Evolutionary conservation across 2,888 invertebrate genomes (phyloP).

Genomic region (Plagiodera versicolora): DNA sequence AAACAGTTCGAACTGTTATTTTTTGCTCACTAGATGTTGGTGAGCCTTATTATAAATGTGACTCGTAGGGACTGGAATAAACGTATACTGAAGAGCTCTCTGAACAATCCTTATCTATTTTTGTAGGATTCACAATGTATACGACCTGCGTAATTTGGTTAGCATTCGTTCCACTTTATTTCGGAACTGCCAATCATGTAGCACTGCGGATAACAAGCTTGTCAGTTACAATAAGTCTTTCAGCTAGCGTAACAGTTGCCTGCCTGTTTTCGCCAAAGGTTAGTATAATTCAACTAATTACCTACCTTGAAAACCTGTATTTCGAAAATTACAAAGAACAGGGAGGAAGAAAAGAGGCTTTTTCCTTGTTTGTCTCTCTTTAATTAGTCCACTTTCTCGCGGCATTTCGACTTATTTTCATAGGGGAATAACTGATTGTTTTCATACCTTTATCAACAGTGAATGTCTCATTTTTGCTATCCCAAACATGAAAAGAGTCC

Average conservation of each 20-base stretch:
- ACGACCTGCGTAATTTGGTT: conserved; percentile 98
- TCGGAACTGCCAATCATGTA: conserved; percentile 92
- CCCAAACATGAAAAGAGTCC: too few species aligned
- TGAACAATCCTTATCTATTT: background rate
- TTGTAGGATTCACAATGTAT: conserved; percentile 94
- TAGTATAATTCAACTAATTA: conserved; percentile 41
- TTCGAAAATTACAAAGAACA: background rate
- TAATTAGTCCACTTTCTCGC: too few species aligned
- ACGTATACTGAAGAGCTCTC: too few species aligned
- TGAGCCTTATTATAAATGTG: too few species aligned
- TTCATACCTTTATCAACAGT: too few species aligned
- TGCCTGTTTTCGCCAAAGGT: conserved; percentile 95
- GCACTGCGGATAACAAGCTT: conserved; percentile 91
- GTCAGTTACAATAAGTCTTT: conserved; percentile 93
- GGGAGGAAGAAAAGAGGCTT: background rate
- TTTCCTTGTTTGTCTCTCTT: too few species aligned
- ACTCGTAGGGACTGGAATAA: too few species aligned
- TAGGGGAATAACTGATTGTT: too few species aligned
- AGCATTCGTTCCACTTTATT: conserved; percentile 96
- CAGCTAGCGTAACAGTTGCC: conserved; percentile 89
- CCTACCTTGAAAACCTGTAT: background rate
- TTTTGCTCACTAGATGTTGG: too few species aligned
- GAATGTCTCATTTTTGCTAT: too few species aligned
- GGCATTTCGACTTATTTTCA: too few species aligned
- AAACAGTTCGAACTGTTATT: too few species aligned